Evolutionary conservation across 1,140 invertebrate species (phyloP).

Genomic region (Ridgeia piscesae): DNA sequence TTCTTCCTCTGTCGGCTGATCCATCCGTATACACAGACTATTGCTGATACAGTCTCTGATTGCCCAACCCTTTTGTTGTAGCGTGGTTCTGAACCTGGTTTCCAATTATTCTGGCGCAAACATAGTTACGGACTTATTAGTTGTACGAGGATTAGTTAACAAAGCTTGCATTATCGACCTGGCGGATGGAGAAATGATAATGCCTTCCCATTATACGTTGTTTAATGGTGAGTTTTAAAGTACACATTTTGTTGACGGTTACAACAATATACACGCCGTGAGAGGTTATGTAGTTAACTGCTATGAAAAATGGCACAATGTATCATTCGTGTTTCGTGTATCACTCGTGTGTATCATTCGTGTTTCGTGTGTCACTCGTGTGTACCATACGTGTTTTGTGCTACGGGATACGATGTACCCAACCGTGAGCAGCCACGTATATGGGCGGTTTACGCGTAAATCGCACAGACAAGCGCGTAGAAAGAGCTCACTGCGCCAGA

Average conservation of each 20-base stretch:
- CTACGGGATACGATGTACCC: background rate
- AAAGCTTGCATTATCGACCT: background rate
- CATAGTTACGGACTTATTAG: too few relatives aligned
- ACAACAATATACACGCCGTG: background rate
- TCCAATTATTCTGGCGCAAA: too few relatives aligned
- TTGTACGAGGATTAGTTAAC: too few relatives aligned
- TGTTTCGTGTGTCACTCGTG: background rate
- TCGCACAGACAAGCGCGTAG: background rate
- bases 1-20: too few relatives aligned
- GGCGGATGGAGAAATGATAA: background rate
- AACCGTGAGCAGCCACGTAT: background rate
- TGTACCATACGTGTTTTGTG: background rate
- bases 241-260: background rate
- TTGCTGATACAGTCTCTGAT: too few relatives aligned
- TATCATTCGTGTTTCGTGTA: background rate
- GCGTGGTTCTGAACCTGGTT: too few relatives aligned
- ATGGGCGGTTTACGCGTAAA: background rate
- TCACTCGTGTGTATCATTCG: background rate
- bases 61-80: too few relatives aligned
- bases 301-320: background rate
- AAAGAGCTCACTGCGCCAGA: background rate
- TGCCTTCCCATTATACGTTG: background rate
- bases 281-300: background rate
- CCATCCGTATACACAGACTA: too few relatives aligned
- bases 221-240: background rate